phyloP scores from a whole-genome alignment of 2,113 vertebrate species.

The Hippocampus mohnikei region DNA sequence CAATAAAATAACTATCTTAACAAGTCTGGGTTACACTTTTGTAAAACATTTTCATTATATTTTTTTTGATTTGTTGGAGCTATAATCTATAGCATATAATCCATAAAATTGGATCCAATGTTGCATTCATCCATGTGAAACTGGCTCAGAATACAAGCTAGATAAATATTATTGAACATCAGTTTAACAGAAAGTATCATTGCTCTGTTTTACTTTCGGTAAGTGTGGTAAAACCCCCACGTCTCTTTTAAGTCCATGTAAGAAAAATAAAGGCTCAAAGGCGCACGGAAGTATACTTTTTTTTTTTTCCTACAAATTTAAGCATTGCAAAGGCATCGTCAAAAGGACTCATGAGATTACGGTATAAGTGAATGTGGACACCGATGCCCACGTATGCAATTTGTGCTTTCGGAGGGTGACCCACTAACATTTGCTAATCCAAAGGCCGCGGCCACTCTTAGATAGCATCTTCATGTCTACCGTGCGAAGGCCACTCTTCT shows the following conservation, averaged over 20 bases:
- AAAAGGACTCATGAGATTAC: not conserved
- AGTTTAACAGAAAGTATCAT: not conserved
- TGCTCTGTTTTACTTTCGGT: conserved; percentile 5
- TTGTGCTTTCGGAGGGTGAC: conserved; percentile 17
- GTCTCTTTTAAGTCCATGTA: not conserved
- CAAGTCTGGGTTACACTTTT: not conserved
- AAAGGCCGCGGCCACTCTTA: conserved; percentile 35
- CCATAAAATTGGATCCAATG: not conserved
- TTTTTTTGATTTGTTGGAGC: not conserved
- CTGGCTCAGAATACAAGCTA: not conserved
- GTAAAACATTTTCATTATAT: not conserved
- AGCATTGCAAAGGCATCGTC: not conserved
- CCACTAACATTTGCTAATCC: conserved; percentile 60
- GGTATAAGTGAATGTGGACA: conserved; percentile 6
- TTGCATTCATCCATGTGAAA: conserved; percentile 1
- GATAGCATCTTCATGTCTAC: conserved; percentile 63
- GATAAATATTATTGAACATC: conserved; percentile 19
- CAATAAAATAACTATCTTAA: no score
- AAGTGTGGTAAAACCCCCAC: conserved; percentile 2
- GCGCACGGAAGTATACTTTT: not conserved
- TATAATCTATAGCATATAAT: not conserved
- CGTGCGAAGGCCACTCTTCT: conserved; percentile 61
- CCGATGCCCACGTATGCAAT: conserved; percentile 17
- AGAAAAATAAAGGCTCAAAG: not conserved
- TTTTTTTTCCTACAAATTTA: not conserved